Percentiles rank a stretch among this genome's conserved stretches.
Conservation (phyloP, 2,797 vertebrate genomes). For the Salarias fasciatus region DNA sequence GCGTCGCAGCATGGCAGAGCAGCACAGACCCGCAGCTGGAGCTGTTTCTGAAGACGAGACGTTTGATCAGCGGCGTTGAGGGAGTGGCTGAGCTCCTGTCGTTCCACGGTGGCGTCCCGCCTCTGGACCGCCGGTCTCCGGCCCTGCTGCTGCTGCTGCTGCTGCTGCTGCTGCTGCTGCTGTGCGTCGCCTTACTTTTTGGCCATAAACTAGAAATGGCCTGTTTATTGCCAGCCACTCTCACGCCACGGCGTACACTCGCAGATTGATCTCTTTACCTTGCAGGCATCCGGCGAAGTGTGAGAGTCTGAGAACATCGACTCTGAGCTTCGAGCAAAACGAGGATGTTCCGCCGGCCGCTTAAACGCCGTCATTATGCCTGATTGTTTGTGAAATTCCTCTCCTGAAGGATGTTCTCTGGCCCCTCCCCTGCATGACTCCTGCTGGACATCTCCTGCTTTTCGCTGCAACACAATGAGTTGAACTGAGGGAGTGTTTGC, state of each 20-base stretch:
- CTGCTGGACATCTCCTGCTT: not conserved
- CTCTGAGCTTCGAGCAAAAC: not conserved
- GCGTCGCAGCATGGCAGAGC: no score
- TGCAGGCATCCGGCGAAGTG: constrained; percentile 35
- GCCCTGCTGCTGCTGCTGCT: no score
- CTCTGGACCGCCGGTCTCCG: no score
- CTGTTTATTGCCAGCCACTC: constrained; percentile 31
- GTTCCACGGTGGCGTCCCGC: no score
- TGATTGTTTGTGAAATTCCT: constrained; percentile 31
- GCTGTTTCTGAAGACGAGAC: no score
- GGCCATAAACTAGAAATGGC: constrained; percentile 40
- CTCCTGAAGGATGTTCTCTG: not conserved
- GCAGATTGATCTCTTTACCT: constrained; percentile 38
- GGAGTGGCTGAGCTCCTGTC: no score
- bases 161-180: no score
- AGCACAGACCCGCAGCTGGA: no score
- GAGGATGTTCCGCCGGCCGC: constrained; percentile 19
- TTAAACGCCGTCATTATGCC: constrained; percentile 23
- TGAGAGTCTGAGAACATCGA: constrained; percentile 30
- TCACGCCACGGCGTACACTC: constrained; percentile 27
- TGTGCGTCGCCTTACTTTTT: no score
- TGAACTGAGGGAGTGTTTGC: not conserved
- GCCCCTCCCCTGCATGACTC: not conserved
- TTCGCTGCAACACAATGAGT: constrained; percentile 1
- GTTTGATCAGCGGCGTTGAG: no score